phyloP scores from a whole-genome alignment of 2,113 vertebrate species.

The Nanger granti region DNA sequence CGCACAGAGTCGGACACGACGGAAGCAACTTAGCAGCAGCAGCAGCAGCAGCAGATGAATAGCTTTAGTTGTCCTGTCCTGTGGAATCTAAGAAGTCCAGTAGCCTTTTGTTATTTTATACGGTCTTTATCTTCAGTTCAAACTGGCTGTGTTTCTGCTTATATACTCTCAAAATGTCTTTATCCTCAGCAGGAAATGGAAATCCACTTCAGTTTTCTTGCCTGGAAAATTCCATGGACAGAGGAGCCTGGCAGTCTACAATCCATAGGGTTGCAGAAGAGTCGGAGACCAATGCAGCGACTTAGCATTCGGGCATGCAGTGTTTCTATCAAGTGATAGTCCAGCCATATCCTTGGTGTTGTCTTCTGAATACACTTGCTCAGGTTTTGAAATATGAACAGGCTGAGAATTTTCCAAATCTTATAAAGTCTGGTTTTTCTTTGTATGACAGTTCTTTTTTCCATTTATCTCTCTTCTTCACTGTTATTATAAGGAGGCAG shows the following conservation, averaged over 20 bases:
- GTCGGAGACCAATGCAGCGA: fast-evolving
- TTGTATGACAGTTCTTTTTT: neutral
- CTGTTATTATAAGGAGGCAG: neutral
- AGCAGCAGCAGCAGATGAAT: neutral
- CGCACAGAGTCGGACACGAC: neutral
- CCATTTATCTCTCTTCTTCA: neutral
- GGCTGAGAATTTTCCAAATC: neutral
- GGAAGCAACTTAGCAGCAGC: neutral
- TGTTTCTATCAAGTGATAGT: neutral
- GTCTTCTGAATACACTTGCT: neutral
- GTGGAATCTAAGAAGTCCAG: neutral
- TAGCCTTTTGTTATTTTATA: neutral
- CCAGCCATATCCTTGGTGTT: neutral
- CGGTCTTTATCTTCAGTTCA: neutral
- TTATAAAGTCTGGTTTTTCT: neutral
- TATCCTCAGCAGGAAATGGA: neutral
- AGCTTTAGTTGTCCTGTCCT: neutral
- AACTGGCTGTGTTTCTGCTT: neutral
- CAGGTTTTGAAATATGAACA: neutral
- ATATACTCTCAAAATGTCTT: neutral
- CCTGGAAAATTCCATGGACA: neutral
- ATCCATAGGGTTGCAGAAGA: neutral
- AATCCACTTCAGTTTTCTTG: neutral
- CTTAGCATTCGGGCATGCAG: neutral
- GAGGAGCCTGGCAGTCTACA: neutral